Conservation (phyloP, 2,888 invertebrate species). For the Chloroclystis v-ata region DNA sequence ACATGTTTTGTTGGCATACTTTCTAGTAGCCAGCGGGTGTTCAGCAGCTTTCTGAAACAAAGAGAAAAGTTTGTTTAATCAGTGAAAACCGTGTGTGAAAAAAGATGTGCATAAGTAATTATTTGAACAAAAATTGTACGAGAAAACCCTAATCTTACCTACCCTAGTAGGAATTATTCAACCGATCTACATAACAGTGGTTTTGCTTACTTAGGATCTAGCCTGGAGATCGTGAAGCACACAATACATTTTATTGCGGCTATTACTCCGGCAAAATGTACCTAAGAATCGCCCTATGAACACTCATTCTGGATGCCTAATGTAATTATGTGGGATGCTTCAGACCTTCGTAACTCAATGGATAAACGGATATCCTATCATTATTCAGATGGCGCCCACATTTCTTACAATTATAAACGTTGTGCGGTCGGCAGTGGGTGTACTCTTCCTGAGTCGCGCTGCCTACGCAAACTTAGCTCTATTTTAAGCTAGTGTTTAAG, state of each 20-base stretch:
- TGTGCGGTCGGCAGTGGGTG: neutral
- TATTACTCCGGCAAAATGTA: no score
- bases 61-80: slow-evolving; percentile 24
- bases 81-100: neutral
- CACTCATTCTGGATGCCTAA: neutral
- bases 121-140: no score
- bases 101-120: no score
- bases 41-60: slow-evolving; percentile 60
- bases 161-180: no score
- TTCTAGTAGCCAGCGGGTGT: slow-evolving; percentile 37
- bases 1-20: slow-evolving; percentile 65
- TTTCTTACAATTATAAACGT: neutral
- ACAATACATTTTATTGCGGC: no score
- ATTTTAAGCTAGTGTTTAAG: slow-evolving; percentile 21
- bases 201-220: no score
- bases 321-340: neutral
- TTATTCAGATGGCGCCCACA: neutral
- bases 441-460: slow-evolving; percentile 6
- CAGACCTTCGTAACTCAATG: neutral
- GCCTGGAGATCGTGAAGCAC: no score
- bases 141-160: no score
- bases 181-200: no score
- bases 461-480: slow-evolving; percentile 14
- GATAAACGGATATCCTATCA: neutral
- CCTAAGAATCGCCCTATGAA: no score